Conservation (phyloP, 2,797 vertebrate species). For the Sibirionetta formosa region DNA sequence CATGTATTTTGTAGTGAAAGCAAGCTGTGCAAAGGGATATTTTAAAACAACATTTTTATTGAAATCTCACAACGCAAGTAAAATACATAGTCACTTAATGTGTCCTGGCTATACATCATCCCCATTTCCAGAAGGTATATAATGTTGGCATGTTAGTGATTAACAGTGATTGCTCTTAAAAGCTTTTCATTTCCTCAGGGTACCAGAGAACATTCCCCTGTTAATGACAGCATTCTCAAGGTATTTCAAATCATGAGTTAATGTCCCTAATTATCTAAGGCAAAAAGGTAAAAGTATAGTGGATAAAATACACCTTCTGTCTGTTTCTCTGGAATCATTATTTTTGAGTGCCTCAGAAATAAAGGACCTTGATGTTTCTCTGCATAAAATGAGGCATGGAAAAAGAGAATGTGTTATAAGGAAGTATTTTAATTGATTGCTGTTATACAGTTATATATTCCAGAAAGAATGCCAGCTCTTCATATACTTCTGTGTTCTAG, state of each 20-base stretch:
- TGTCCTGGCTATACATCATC: neutral
- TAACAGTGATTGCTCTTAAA: conserved; percentile 63
- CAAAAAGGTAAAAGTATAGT: neutral
- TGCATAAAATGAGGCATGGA: neutral
- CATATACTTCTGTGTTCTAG: neutral
- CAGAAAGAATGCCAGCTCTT: neutral
- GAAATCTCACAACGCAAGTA: neutral
- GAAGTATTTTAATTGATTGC: neutral
- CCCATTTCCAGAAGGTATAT: neutral
- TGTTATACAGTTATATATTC: neutral
- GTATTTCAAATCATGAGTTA: conserved; percentile 28
- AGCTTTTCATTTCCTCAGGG: conserved; percentile 55
- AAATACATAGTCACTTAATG: neutral
- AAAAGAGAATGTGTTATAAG: neutral
- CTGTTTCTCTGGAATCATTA: conserved; percentile 1
- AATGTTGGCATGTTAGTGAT: conserved; percentile 27
- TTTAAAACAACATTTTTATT: neutral
- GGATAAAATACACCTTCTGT: conserved; percentile 11
- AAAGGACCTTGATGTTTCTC: neutral
- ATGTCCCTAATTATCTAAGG: conserved; percentile 39
- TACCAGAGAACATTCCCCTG: conserved; percentile 39
- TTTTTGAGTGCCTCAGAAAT: conserved; percentile 10
- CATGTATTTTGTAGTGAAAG: neutral
- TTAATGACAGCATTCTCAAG: conserved; percentile 48
- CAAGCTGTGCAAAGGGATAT: neutral